Base-by-base conservation (phyloP, 2,797 vertebrate species). In the Coregonus suidteri region DNA sequence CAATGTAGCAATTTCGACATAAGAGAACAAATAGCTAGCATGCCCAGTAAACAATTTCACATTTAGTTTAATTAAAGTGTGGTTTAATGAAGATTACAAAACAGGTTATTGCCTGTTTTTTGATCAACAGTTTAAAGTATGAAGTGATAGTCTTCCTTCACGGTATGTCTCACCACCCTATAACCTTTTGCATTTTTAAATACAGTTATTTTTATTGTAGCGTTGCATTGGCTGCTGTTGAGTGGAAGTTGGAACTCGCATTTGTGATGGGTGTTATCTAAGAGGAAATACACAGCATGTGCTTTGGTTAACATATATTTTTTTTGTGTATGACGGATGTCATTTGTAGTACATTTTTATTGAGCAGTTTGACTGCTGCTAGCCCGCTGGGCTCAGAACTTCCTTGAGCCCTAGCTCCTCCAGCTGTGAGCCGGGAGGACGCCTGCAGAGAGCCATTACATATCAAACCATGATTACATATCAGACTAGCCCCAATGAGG, bases 401-500 rank as follows among this genome's bases (percentile, higher is more conserved):
- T 64, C 20, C 20, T 64, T 9, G 20, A 64, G 59, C n/a, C 59
- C 20, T 64, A 13, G 59, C 16, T 25, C 4, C 9, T 64, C 59
- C 20, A 64, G 20, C 20, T 64, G 59, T 64, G 20, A 64, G 59
- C 59, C 20, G 11, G 18, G 59, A 64, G 20, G 59, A 64, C 3
- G 11, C n/a, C 20, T 6, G 59, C 20, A 1, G 59, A 25, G 20
- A 64, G 59, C 9, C 20, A 64, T 64, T 64, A 64, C 59, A 64
- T 64, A 64, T 64, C 59, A 25, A 64, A 64, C 20, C 59, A 9
- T 9, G 1, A 13, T 64, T 30, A 64, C 59, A 64, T 30, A 64
- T 64, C 59, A 64, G 59, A 64, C 59, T 64, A 64, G n/a, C 59
- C 59, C 59, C 59, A 64, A 47, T 18, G 20, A 64, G 59, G 7